Conservation (phyloP, 2,888 invertebrate genomes). For the Euplagia quadripunctaria region DNA sequence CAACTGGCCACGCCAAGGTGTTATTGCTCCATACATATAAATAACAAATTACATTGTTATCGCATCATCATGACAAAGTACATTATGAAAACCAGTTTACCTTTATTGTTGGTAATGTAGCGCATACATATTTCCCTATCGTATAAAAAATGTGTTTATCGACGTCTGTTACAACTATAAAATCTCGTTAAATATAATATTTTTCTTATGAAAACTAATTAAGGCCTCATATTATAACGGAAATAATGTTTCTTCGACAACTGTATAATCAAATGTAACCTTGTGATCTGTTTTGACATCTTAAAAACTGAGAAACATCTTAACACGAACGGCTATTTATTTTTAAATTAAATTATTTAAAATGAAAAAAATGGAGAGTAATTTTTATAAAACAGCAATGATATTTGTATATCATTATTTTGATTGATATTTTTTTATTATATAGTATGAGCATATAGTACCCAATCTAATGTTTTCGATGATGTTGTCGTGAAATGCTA, state of each 20-base stretch:
- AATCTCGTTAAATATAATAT: conserved; percentile 42
- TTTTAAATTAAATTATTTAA: too few species aligned
- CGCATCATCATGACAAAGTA: conserved; percentile 30
- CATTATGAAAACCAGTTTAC: conserved; percentile 20
- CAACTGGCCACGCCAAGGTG: conserved; percentile 5
- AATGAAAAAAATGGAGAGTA: too few species aligned
- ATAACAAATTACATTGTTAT: conserved; percentile 27
- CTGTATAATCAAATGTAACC: neutral
- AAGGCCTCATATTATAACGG: conserved; percentile 35
- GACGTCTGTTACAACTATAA: conserved; percentile 36
- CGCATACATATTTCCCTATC: conserved; percentile 34
- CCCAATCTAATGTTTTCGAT: neutral
- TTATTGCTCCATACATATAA: conserved; percentile 23
- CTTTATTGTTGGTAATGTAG: conserved; percentile 16
- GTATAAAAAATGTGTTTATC: conserved; percentile 29
- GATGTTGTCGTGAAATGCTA: neutral
- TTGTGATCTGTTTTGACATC: neutral
- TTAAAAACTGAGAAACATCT: neutral
- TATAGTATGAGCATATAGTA: neutral
- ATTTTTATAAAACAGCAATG: neutral
- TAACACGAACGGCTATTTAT: too few species aligned
- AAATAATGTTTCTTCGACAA: neutral
- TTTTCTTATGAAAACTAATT: conserved; percentile 35
- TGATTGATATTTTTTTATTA: neutral
- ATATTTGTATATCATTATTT: neutral